These are phyloP conservation scores for Tricholauxania praeusta DNA, from an alignment of 2,888 invertebrate genomes.

Conservation along the genomic window DNA sequence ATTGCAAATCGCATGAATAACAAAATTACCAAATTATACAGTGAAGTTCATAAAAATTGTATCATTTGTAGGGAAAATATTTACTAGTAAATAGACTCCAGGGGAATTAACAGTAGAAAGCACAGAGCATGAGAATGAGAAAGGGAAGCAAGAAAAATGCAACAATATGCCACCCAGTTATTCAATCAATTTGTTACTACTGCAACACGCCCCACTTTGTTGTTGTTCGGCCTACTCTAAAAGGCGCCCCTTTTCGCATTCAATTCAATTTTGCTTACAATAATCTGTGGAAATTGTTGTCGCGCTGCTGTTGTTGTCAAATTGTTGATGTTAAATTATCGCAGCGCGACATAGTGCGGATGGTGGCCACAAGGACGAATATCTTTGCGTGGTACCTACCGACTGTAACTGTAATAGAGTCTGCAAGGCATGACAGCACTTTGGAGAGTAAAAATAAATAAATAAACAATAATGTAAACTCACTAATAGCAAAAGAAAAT, in stretches of 20 bases:
- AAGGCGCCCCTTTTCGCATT: neutral
- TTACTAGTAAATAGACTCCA: no score
- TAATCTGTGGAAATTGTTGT: slow-evolving; percentile 24
- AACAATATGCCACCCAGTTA: neutral
- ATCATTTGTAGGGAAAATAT: neutral
- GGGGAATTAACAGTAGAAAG: no score
- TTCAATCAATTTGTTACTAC: neutral
- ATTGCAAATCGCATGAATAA: slow-evolving; percentile 23
- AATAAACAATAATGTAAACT: no score
- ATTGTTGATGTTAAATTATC: slow-evolving; percentile 25
- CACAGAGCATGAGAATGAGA: no score
- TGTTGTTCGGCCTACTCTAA: no score
- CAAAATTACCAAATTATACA: slow-evolving; percentile 29
- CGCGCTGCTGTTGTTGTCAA: slow-evolving; percentile 8
- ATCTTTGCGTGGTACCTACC: no score
- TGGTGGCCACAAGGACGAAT: no score
- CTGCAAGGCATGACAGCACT: no score
- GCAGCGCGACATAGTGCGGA: neutral
- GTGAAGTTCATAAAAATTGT: slow-evolving; percentile 18
- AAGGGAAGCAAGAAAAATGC: no score
- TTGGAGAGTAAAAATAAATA: neutral
- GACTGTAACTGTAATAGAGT: no score
- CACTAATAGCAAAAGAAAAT: neutral
- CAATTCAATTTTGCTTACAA: slow-evolving; percentile 23
- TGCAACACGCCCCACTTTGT: neutral